A percentile compares a stretch with the other conserved stretches of the same genome.
phyloP scores from a whole-genome alignment of 2,888 invertebrate species.

The Drosophila neonasuta region DNA sequence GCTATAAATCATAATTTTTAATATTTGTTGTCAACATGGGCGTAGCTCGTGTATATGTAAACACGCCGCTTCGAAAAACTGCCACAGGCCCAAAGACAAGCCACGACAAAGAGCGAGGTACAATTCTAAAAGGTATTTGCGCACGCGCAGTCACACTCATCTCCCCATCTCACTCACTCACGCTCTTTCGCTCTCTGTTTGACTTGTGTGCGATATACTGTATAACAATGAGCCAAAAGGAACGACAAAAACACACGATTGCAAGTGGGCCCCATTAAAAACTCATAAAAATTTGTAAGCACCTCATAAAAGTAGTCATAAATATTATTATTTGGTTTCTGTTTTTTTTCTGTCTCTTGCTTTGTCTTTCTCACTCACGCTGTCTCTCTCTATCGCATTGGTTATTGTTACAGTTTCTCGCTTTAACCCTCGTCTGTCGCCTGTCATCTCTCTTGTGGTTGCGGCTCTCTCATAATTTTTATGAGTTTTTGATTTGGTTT shows the following conservation, averaged over 20 bases:
- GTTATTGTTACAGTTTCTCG: constrained; percentile 46
- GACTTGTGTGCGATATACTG: constrained; percentile 1
- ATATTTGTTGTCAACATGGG: constrained; percentile 79
- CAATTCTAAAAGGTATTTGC: constrained; percentile 74
- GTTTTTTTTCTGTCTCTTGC: constrained; percentile 37
- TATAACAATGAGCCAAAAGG: constrained; percentile 41
- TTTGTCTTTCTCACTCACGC: constrained; percentile 14
- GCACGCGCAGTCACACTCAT: constrained; percentile 75
- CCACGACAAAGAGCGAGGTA: constrained; percentile 31
- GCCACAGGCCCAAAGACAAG: constrained; percentile 24
- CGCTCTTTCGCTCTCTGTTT: constrained; percentile 4
- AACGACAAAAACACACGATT: constrained; percentile 51
- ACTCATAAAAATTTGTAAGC: constrained; percentile 83
- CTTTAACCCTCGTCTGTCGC: constrained; percentile 66
- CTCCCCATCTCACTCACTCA: constrained; percentile 11
- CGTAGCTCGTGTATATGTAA: constrained; percentile 72
- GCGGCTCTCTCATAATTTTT: constrained; percentile 73
- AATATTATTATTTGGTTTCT: constrained; percentile 78
- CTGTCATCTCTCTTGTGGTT: constrained; percentile 56
- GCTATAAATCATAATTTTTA: constrained; percentile 79
- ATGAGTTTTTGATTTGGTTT: constrained; percentile 74
- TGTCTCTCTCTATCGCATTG: constrained; percentile 3
- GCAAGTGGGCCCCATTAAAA: constrained; percentile 81
- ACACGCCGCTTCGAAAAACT: constrained; percentile 56
- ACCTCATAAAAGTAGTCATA: constrained; percentile 83